Evolutionary conservation across 2,797 vertebrate genomes (phyloP).

Genomic region (Enteromius radiatus): DNA sequence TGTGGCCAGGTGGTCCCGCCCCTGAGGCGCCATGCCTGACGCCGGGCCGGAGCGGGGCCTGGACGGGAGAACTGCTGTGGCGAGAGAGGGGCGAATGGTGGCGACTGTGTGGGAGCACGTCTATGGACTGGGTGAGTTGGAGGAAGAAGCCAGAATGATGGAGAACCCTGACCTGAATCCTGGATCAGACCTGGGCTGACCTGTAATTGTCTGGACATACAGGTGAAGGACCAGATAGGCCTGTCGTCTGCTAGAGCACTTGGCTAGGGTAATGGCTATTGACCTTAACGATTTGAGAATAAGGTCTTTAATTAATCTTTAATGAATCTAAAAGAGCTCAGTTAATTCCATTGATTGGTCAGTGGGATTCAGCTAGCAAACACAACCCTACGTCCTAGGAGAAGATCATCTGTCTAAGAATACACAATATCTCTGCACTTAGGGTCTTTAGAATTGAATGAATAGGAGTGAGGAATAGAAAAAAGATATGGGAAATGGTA

Average conservation of each 20-base stretch:
- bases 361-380: slow-evolving; percentile 13
- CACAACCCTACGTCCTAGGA: slow-evolving; percentile 46
- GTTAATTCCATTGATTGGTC: slow-evolving; percentile 35
- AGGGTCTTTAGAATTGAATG: not conserved
- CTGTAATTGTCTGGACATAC: not conserved
- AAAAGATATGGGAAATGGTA: not conserved
- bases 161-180: not conserved
- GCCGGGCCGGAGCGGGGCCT: slow-evolving; percentile 77
- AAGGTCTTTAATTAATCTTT: slow-evolving; percentile 47
- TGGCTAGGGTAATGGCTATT: slow-evolving; percentile 18
- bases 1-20: slow-evolving; percentile 70
- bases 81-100: slow-evolving; percentile 81
- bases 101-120: slow-evolving; percentile 19
- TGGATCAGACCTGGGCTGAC: not conserved
- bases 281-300: slow-evolving; percentile 38
- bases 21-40: slow-evolving; percentile 78
- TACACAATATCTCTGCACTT: not conserved
- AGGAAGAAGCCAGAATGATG: not conserved
- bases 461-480: slow-evolving; percentile 4
- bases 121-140: slow-evolving; percentile 5
- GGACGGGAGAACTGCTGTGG: slow-evolving; percentile 78
- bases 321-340: slow-evolving; percentile 43
- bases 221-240: slow-evolving; percentile 20
- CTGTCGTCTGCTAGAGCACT: slow-evolving; percentile 3
- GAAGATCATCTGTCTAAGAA: slow-evolving; percentile 1